Evolutionary conservation across 1,140 invertebrate species (phyloP), one percentile per base, ranked within the genome.

Genomic region (Brachionus asplanchnoidis): DNA sequence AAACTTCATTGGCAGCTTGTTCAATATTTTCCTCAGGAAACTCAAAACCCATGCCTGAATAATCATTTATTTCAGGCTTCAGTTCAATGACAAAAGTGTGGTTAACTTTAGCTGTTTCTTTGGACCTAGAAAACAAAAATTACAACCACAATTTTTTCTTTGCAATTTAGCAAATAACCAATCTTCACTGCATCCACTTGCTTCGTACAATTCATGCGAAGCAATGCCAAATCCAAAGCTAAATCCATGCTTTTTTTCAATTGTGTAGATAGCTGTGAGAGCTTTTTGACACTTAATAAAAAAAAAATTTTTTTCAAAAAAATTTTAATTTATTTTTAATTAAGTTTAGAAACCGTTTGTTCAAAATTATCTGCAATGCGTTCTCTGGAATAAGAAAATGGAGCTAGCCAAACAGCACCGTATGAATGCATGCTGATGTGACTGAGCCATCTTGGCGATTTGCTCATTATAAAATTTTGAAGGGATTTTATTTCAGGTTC

Each of bases 341-440:
- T 36, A 7, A 36, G 0, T 6, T 0, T n/a, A n/a, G 7, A 32
- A 65, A 82, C 79, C 11, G 56, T 82, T 23, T 82, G 3, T 42
- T 65, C 50, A 65, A 65, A 82, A 36, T 82, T 82, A 11, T 82
- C 79, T 12, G 26, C 11, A 20, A 82, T 3, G 23, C 12, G 79
- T 28, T 42, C 7, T 14, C 32, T 60, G 7, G 79, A 82, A 26
- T 82, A 82, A 9, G 79, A 82, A 26, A 65, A 84, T 7, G 84
- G 84, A 23, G 65, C 32, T 17, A 84, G 17, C 84, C 84, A 84
- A 44, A 75, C 12, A 32, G 36, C 60, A 3, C 84, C 84, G 44
- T 75, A 84, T 28, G 84, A 84, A 14, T 84, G 84, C 23, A 84
- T 36, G n/a, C 60, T 84, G 17, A 84, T 70, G 60, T 75, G 60